Conservation (phyloP, 2,888 invertebrate species). For the Tyria jacobaeae region DNA sequence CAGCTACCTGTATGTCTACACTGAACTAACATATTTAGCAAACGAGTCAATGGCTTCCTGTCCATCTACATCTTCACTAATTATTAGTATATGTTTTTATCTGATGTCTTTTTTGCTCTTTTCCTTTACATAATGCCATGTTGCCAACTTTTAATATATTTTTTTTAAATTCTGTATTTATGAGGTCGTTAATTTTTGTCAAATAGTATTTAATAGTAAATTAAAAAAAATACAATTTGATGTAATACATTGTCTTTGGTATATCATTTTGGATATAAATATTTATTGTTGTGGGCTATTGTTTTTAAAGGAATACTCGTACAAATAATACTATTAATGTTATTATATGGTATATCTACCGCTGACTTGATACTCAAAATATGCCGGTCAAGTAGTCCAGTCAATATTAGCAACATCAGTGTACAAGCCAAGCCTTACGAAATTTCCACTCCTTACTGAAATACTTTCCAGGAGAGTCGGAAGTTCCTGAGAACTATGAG, state of each 20-base stretch:
- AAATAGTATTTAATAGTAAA: conserved; percentile 14
- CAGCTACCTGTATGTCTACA: background rate
- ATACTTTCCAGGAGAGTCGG: too few relatives aligned
- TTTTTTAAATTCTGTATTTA: background rate
- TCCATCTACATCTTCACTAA: background rate
- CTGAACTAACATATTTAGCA: conserved; percentile 1
- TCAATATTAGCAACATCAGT: conserved; percentile 6
- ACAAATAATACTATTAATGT: background rate
- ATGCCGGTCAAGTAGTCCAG: conserved; percentile 1
- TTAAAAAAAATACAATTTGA: conserved; percentile 14
- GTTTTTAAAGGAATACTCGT: background rate
- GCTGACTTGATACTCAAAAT: conserved; percentile 1
- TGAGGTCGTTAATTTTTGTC: conserved; percentile 13
- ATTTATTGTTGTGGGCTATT: background rate
- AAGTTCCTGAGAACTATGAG: background rate
- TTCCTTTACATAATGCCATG: background rate
- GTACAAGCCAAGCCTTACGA: conserved; percentile 2
- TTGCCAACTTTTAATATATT: background rate
- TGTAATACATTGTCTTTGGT: conserved; percentile 6
- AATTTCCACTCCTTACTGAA: background rate
- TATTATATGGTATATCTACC: conserved; percentile 5
- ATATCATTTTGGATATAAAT: conserved; percentile 6
- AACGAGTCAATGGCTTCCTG: conserved; percentile 2
- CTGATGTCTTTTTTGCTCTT: background rate
- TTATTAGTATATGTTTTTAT: background rate